These are phyloP conservation scores for Chloropsis cyanopogon DNA, from an alignment of 2,113 vertebrate species.

Conservation along the genomic window DNA sequence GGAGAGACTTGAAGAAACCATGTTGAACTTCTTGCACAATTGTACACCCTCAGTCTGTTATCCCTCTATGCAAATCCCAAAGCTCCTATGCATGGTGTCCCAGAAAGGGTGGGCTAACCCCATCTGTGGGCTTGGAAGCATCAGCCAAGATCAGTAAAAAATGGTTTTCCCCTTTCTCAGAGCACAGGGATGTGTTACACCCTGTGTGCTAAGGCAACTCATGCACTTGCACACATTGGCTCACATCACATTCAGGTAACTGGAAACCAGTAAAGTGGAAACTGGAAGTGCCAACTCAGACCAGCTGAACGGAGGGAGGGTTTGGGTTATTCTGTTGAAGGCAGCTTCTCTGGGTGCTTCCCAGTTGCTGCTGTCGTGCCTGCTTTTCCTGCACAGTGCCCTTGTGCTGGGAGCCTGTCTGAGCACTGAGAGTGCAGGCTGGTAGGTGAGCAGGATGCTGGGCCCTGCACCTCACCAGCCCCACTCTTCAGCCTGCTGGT, in stretches of 20 bases:
- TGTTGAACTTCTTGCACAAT: not conserved
- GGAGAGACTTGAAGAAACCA: not conserved
- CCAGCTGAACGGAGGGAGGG: not conserved
- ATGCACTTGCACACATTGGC: fast-evolving
- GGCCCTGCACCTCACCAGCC: not conserved
- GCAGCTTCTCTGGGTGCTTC: not conserved
- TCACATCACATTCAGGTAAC: not conserved
- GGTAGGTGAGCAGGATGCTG: fast-evolving
- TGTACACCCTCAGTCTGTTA: not conserved
- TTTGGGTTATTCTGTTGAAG: not conserved
- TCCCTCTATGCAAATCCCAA: not conserved
- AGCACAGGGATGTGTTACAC: not conserved
- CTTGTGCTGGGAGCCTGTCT: not conserved
- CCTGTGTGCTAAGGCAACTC: not conserved
- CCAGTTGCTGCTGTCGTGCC: not conserved
- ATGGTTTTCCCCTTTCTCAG: not conserved
- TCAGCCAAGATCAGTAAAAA: not conserved
- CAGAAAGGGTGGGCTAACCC: not conserved
- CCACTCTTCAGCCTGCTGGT: fast-evolving
- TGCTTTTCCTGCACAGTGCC: not conserved
- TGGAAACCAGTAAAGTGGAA: constrained; percentile 11
- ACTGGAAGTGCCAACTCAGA: not conserved
- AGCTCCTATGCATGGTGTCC: not conserved
- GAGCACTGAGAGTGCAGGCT: not conserved
- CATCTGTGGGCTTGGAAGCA: not conserved